Evolutionary conservation across 2,113 vertebrate genomes (phyloP).

Genomic region (Puntigrus tetrazona): DNA sequence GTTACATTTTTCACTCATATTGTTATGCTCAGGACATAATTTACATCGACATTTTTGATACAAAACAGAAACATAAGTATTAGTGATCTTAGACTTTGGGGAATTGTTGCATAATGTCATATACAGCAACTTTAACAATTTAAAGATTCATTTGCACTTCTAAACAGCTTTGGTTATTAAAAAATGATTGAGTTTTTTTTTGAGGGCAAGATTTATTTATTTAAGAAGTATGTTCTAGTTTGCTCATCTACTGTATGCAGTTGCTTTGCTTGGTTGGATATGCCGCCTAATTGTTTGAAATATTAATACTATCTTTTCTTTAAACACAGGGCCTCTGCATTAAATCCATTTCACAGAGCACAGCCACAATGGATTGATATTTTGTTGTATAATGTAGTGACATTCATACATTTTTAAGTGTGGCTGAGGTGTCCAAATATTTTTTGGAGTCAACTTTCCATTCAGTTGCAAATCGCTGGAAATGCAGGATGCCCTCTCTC

Average conservation of each 20-base stretch:
- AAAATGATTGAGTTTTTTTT: neutral
- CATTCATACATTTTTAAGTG: constrained; percentile 8
- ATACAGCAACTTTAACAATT: neutral
- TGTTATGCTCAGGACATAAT: neutral
- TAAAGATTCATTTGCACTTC: neutral
- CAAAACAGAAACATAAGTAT: neutral
- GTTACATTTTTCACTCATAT: no score
- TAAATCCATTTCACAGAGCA: neutral
- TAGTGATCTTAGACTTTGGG: neutral
- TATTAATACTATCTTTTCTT: neutral
- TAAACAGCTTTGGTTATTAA: neutral
- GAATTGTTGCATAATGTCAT: neutral
- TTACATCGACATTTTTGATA: neutral
- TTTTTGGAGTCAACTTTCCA: neutral
- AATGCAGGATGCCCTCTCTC: neutral
- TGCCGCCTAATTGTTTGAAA: neutral
- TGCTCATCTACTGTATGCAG: neutral
- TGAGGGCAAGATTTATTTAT: constrained; percentile 1
- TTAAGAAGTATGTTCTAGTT: neutral
- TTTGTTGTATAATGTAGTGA: neutral
- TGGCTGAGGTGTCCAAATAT: neutral
- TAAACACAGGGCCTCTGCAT: neutral
- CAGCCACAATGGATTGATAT: neutral
- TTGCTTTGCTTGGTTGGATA: neutral
- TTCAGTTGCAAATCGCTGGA: neutral